Base-by-base conservation (phyloP, 2,113 vertebrate species). In the Isichthys henryi region DNA sequence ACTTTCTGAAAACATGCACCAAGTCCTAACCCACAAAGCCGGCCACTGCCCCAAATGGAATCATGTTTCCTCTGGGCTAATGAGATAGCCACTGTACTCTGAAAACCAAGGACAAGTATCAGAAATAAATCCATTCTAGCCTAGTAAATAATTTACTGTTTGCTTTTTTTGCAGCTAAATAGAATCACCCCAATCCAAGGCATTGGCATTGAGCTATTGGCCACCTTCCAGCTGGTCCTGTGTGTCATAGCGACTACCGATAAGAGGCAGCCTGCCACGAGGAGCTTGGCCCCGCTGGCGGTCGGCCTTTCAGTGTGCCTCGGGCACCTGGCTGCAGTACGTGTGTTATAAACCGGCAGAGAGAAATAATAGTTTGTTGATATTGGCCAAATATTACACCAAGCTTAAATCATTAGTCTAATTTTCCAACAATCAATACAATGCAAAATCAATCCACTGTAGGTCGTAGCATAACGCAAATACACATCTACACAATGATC, bases 221-320 rank as follows among this genome's bases (percentile, higher is more conserved):
- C 93, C 27, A 97, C 97, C 0, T 95, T 97, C 91, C 97, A 97
- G 93, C 93, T 97, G 92, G 97, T 97, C 58, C 92, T 97, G 23
- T 97, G 97, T 0, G 96, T 97, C 80, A 92, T 97, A 0, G 97
- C 97, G 45, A 96, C 95, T 52, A 97, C 96, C 0, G 97, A 97
- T 88, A 92, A 95, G 19, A 93, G 96, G 48, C 93, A 96, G 35
- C 94, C 91, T 0, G 97, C 97, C 7, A 91, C 97, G 0, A 93
- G 93, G 0, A 97, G 97, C 74, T 97, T 96, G 0, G 95, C 93
- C 0, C 96, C 97, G 0, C 91, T 97, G 1, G 96, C 96, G 56
- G 97, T 97, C 0, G 97, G 97, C 50, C 92, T 97, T 0, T 97
- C 97, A 0, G 97, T 97, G 35, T 96, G 96, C n/a, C 91, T 97